Evolutionary conservation across 2,797 vertebrate species (phyloP).

Genomic region (Rhinophrynus dorsalis): DNA sequence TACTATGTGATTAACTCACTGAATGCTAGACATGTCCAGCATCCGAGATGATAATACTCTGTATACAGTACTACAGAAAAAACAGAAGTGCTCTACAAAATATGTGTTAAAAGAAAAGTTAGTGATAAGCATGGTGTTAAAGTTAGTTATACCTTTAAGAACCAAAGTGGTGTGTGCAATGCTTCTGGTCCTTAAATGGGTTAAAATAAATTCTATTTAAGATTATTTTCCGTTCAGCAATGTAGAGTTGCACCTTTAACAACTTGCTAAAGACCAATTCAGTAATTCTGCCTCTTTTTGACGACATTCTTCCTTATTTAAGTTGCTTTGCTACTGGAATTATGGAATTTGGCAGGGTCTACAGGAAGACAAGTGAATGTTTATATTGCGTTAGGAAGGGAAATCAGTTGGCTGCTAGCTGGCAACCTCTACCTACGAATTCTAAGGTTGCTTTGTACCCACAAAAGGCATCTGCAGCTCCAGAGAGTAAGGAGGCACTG

Average conservation of each 20-base stretch:
- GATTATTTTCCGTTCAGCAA: constrained; percentile 18
- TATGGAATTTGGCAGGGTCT: constrained; percentile 45
- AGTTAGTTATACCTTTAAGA: too few species aligned
- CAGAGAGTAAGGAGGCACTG: constrained; percentile 21
- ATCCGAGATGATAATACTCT: too few species aligned
- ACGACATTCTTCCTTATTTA: constrained; percentile 43
- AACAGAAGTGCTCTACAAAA: too few species aligned
- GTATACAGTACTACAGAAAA: too few species aligned
- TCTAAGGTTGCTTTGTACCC: constrained; percentile 50
- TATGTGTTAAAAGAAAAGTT: too few species aligned
- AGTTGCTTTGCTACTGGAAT: constrained; percentile 47
- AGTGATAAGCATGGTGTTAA: too few species aligned
- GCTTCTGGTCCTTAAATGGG: too few species aligned
- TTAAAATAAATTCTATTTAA: too few species aligned
- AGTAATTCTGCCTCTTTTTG: constrained; percentile 32
- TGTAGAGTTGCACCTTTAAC: constrained; percentile 23
- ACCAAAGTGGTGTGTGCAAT: too few species aligned
- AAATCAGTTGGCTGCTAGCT: constrained; percentile 47
- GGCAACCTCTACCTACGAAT: constrained; percentile 47
- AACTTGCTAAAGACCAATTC: constrained; percentile 36
- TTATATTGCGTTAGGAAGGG: constrained; percentile 48
- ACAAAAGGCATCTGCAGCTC: constrained; percentile 30
- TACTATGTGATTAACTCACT: too few species aligned
- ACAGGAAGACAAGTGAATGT: constrained; percentile 50
- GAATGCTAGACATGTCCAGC: too few species aligned